Evolutionary conservation across 2,113 vertebrate species (phyloP).

Genomic region (Cricetomys ansorgei): DNA sequence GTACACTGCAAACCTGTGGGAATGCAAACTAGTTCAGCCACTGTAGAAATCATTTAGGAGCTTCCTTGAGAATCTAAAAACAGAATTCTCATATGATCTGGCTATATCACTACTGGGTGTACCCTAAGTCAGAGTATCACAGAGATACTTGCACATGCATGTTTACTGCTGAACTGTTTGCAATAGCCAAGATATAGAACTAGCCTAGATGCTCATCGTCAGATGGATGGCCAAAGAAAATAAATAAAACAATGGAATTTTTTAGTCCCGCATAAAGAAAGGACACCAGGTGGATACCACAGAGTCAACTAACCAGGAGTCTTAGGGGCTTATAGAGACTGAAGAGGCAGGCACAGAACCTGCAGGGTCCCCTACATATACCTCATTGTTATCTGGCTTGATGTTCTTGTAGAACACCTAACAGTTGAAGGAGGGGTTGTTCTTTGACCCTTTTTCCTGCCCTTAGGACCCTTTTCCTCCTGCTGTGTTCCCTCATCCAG

Average conservation of each 20-base stretch:
- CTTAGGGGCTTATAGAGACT: no score
- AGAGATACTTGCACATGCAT: neutral
- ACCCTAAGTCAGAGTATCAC: neutral
- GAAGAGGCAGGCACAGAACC: no score
- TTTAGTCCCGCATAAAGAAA: neutral
- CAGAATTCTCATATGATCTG: neutral
- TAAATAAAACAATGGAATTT: neutral
- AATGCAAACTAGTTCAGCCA: neutral
- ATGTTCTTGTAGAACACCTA: no score
- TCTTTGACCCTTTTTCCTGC: no score
- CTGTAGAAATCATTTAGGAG: neutral
- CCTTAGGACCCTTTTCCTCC: no score
- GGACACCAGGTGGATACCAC: no score
- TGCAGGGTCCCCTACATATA: no score
- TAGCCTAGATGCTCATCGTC: neutral
- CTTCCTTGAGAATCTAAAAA: neutral
- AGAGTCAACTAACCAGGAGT: no score
- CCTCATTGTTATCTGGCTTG: no score
- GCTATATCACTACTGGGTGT: neutral
- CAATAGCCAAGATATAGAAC: neutral
- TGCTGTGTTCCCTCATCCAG: no score
- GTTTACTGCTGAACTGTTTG: neutral
- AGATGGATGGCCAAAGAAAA: neutral
- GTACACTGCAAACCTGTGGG: neutral
- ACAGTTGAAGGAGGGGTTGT: no score